A percentile compares a stretch with the other conserved stretches of the same genome.
Evolutionary conservation across 2,113 vertebrate genomes (phyloP).

Genomic region (Euleptes europaea): DNA sequence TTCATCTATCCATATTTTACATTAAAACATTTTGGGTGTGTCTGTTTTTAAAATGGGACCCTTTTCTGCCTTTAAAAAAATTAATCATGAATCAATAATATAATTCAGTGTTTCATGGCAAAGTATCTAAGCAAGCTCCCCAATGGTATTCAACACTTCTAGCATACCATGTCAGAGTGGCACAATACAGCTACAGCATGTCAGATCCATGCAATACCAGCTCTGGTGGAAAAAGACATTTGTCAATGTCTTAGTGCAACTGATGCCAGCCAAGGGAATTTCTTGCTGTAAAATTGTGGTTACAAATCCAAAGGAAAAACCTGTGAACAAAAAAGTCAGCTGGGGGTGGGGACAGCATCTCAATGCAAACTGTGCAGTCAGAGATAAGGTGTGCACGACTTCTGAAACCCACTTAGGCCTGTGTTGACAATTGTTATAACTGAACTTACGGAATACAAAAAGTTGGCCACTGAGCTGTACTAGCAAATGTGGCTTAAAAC

Average conservation of each 20-base stretch:
- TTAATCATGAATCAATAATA: slow-evolving; percentile 58
- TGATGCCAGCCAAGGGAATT: slow-evolving; percentile 74
- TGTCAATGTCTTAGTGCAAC: slow-evolving; percentile 73
- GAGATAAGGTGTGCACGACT: slow-evolving; percentile 41
- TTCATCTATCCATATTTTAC: background rate
- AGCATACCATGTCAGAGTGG: slow-evolving; percentile 73
- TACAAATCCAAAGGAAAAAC: slow-evolving; percentile 70
- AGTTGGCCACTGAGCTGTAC: background rate
- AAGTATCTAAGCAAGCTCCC: slow-evolving; percentile 73
- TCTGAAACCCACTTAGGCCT: slow-evolving; percentile 65
- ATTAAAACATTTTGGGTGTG: background rate
- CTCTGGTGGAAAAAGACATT: slow-evolving; percentile 74
- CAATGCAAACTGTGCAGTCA: slow-evolving; percentile 46
- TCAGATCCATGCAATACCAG: slow-evolving; percentile 75
- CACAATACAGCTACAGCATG: slow-evolving; percentile 70
- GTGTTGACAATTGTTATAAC: slow-evolving; percentile 58
- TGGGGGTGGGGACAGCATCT: background rate
- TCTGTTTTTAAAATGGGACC: background rate
- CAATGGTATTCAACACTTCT: slow-evolving; percentile 62
- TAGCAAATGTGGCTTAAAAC: background rate
- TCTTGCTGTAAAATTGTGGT: slow-evolving; percentile 54
- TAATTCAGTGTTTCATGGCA: slow-evolving; percentile 63
- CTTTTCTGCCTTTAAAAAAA: slow-evolving; percentile 17
- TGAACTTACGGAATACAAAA: slow-evolving; percentile 51
- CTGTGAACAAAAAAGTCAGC: slow-evolving; percentile 38